Conservation (phyloP, 30 jellyfish, hydroid and myxozoan species). For the Rhopilema esculentum region DNA sequence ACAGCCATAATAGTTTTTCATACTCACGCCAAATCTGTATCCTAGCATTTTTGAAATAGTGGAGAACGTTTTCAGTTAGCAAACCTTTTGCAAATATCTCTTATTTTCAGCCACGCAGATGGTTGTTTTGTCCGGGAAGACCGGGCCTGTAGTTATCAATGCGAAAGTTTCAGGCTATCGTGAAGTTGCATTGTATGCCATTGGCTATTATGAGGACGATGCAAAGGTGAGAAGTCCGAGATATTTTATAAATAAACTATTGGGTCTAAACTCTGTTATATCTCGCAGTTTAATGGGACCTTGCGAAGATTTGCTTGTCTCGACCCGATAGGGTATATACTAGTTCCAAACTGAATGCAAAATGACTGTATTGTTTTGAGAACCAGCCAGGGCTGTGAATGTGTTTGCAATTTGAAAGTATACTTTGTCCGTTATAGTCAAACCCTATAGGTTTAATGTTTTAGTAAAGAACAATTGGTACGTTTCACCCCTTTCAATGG, state of each 20-base stretch:
- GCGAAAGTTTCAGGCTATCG: conserved; percentile 82
- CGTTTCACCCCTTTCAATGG: too few species aligned
- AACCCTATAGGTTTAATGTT: too few species aligned
- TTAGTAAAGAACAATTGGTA: too few species aligned
- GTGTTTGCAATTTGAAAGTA: too few species aligned
- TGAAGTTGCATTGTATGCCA: conserved; percentile 71
- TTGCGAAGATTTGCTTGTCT: not conserved
- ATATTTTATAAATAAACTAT: too few species aligned
- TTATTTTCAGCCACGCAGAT: conserved; percentile 67
- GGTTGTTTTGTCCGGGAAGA: conserved; percentile 46
- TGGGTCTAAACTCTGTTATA: not conserved
- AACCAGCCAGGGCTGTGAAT: too few species aligned
- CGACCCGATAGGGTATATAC: not conserved
- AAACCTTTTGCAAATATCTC: not conserved
- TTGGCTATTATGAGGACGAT: conserved; percentile 67
- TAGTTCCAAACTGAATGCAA: too few species aligned
- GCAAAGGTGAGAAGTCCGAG: conserved; percentile 36
- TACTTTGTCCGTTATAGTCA: too few species aligned
- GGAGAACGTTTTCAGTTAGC: too few species aligned
- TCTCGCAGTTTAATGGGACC: not conserved
- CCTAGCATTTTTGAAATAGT: not conserved
- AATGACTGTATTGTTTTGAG: too few species aligned
- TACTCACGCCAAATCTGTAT: too few species aligned
- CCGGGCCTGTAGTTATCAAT: conserved; percentile 66
- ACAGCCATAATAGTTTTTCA: too few species aligned